Percentiles rank a stretch among this genome's conserved stretches.
Conservation (phyloP, 2,888 invertebrate species). For the Drosophila lacicola region DNA sequence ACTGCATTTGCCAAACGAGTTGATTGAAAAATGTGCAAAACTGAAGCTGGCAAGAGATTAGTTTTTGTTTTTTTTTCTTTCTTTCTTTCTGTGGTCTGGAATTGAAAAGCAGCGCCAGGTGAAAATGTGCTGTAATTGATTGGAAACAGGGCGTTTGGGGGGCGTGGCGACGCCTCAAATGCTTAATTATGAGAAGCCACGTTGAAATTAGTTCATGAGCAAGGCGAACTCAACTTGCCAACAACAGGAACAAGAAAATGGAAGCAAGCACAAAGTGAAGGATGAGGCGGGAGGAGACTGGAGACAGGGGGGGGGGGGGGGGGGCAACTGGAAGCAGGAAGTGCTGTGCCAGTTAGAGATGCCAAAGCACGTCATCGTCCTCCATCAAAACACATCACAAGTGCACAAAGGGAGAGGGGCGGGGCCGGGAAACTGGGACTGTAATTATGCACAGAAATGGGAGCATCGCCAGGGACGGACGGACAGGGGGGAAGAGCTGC, state of each 20-base stretch:
- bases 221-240: conserved; percentile 17
- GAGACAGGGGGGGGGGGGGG: not conserved
- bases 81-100: not conserved
- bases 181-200: conserved; percentile 49
- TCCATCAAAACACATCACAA: conserved; percentile 46
- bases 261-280: conserved; percentile 37
- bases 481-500: conserved; percentile 8
- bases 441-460: conserved; percentile 73
- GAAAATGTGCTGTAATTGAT: conserved; percentile 54
- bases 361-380: conserved; percentile 59
- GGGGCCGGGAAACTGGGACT: not conserved
- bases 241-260: conserved; percentile 11
- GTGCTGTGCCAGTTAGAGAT: conserved; percentile 76
- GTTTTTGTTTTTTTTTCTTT: not conserved
- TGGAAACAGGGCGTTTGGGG: conserved; percentile 2
- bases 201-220: conserved; percentile 69
- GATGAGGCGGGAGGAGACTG: not conserved
- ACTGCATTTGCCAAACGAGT: conserved; percentile 47
- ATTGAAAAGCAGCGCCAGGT: conserved; percentile 40
- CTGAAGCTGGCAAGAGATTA: conserved; percentile 15
- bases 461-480: conserved; percentile 46
- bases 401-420: conserved; percentile 1
- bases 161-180: conserved; percentile 15
- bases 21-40: conserved; percentile 40
- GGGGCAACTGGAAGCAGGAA: conserved; percentile 58